Conservation (phyloP, 2,113 vertebrate species). For the Thymallus thymallus region DNA sequence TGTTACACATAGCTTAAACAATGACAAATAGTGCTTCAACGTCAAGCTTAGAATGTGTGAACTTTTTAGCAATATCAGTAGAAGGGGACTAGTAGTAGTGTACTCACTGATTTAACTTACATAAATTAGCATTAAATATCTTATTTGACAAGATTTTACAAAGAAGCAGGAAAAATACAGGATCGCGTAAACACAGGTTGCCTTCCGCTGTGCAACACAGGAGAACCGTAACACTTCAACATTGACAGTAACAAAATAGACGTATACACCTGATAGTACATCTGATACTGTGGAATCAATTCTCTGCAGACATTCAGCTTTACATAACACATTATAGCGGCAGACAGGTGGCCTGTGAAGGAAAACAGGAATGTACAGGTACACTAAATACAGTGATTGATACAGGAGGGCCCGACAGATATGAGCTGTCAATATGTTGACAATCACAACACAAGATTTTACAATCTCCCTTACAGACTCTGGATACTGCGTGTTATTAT, state of each 20-base stretch:
- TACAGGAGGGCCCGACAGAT: conserved; percentile 8
- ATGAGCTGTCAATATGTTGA: conserved; percentile 17
- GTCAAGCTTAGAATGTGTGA: conserved; percentile 76
- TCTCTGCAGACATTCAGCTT: conserved; percentile 72
- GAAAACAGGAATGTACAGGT: conserved; percentile 78
- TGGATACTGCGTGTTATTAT: conserved; percentile 9
- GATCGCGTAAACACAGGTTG: conserved; percentile 63
- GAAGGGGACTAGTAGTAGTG: conserved; percentile 72
- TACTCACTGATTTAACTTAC: conserved; percentile 73
- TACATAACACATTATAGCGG: conserved; percentile 67
- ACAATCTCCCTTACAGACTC: neutral
- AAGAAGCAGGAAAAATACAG: conserved; percentile 62
- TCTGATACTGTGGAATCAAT: conserved; percentile 60
- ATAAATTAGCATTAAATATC: conserved; percentile 73
- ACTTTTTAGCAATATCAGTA: conserved; percentile 78
- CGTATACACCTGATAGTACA: conserved; percentile 23
- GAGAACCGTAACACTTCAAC: conserved; percentile 77
- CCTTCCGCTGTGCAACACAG: conserved; percentile 60
- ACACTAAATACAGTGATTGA: conserved; percentile 74
- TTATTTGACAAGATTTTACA: conserved; percentile 73
- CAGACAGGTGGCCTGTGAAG: conserved; percentile 62
- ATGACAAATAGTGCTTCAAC: conserved; percentile 77
- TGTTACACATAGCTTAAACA: conserved; percentile 83
- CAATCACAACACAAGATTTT: conserved; percentile 37
- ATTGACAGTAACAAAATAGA: conserved; percentile 74